Evolutionary conservation across 2,888 invertebrate species (phyloP), one percentile per base, ranked within the genome.

Genomic region (Drosophila algonquin): DNA sequence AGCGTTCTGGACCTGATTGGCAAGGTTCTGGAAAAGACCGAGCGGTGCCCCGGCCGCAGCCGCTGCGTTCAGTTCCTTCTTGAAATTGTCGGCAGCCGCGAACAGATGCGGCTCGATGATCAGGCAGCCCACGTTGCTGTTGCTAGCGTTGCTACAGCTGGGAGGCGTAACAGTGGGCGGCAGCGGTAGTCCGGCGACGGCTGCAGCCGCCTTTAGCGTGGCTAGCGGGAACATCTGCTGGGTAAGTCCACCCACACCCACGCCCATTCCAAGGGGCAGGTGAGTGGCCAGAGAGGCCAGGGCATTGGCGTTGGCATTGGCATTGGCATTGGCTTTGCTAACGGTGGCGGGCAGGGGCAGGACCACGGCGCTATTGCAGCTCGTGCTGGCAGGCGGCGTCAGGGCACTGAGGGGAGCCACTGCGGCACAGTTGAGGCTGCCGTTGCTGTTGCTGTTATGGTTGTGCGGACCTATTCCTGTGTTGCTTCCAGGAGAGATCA

Each of bases 91-190:
- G 0, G 90, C 89, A 4, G 90, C 89, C 14, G 90, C 90, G 57
- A 90, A 90, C 0, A 91, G 61, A 64, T 90, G 90, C 4, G 90
- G 90, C 60, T 90, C 90, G 18, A 90, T 90, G 12, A 90, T 90
- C 18, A 90, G 76, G 53, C 90, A 90, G 16, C 90, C 90, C 27
- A 90, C 90, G 54, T 90, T 90, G 45, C 77, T 81, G 63, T 80
- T 80, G 44, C 72, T 83, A 6, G 82, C 77, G 2, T 78, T 80
- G 65, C 84, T 89, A 58, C 77, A 72, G 55, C 78, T 87, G 9
- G 87, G 80, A 5, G 90, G 81, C 48, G 72, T 51, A 24, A 73
- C 58, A 4, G 52, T 54, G 6, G 87, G 78, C 7, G 90, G 84
- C 63, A 90, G 71, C 1, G 90, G 81, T 16, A 87, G 27, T 0